Evolutionary conservation across 1,140 invertebrate genomes (phyloP).

Genomic region (Trichonephila clavipes): DNA sequence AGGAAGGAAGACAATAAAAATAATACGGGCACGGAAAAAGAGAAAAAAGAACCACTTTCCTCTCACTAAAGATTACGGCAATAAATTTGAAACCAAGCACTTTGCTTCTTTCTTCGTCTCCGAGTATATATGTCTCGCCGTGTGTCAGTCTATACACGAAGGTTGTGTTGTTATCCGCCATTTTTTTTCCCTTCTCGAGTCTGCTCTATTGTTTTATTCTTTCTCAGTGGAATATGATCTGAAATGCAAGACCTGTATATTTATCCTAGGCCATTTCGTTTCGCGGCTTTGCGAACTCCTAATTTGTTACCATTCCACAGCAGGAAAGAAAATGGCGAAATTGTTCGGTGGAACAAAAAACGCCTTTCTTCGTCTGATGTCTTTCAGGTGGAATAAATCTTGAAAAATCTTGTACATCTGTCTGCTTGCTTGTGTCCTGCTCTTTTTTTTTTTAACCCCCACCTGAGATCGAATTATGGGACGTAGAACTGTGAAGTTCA

Average conservation of each 20-base stretch:
- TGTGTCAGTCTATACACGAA: not conserved
- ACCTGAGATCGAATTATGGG: slow-evolving; percentile 7
- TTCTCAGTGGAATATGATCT: slow-evolving; percentile 10
- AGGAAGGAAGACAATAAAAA: not conserved
- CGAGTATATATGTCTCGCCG: not conserved
- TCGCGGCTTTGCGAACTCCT: not conserved
- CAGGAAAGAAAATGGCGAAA: slow-evolving; percentile 11
- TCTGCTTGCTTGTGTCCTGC: not conserved
- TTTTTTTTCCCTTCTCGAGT: not conserved
- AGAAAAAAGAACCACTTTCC: slow-evolving; percentile 10
- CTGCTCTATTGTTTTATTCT: slow-evolving; percentile 7
- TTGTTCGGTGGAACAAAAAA: not conserved
- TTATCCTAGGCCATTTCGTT: not conserved
- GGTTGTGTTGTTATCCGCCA: not conserved
- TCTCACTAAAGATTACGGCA: slow-evolving; percentile 36
- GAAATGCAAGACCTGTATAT: slow-evolving; percentile 15
- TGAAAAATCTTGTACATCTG: slow-evolving; percentile 5
- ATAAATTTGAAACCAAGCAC: slow-evolving; percentile 62
- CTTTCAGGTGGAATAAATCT: slow-evolving; percentile 12
- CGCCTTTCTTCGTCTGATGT: slow-evolving; percentile 5
- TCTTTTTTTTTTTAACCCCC: not conserved
- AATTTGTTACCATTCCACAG: slow-evolving; percentile 26
- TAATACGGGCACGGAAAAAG: not conserved
- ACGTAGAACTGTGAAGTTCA: not conserved
- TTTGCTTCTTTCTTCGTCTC: slow-evolving; percentile 22